These are phyloP conservation scores for Silurus glanis DNA, from an alignment of 2,113 vertebrate species.

Conservation along the genomic window DNA sequence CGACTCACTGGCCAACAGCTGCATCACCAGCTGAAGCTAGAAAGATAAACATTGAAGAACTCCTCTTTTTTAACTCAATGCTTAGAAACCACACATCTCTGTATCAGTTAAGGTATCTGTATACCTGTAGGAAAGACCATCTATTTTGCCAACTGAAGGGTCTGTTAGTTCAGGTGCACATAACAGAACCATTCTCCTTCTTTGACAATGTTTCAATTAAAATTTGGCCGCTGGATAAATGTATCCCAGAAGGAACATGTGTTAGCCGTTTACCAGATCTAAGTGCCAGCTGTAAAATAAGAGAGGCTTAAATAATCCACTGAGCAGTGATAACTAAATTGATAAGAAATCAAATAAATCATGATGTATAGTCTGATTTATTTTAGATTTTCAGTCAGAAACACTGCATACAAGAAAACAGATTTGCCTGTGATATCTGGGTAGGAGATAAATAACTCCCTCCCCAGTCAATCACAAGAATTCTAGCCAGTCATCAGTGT, in stretches of 20 bases:
- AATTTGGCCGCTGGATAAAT: neutral
- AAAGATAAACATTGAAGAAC: neutral
- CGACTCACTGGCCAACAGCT: neutral
- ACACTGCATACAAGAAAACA: neutral
- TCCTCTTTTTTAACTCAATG: neutral
- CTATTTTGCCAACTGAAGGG: neutral
- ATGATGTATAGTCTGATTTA: neutral
- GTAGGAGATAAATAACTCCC: neutral
- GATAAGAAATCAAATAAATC: neutral
- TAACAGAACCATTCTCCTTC: neutral
- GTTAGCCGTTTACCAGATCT: conserved; percentile 3
- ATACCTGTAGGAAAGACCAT: neutral
- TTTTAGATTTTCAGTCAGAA: neutral
- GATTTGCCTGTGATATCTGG: neutral
- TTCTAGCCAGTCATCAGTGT: neutral
- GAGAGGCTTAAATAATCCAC: neutral
- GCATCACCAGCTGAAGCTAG: neutral
- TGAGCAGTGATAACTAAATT: conserved; percentile 1
- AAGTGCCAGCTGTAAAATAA: conserved; percentile 2
- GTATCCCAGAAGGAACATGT: neutral
- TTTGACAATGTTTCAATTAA: conserved; percentile 9
- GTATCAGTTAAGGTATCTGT: neutral
- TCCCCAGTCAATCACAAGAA: neutral
- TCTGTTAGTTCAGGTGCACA: neutral
- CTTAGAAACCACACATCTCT: neutral